Conservation (phyloP, 2,797 vertebrate species). For the Urophycis tenuis region DNA sequence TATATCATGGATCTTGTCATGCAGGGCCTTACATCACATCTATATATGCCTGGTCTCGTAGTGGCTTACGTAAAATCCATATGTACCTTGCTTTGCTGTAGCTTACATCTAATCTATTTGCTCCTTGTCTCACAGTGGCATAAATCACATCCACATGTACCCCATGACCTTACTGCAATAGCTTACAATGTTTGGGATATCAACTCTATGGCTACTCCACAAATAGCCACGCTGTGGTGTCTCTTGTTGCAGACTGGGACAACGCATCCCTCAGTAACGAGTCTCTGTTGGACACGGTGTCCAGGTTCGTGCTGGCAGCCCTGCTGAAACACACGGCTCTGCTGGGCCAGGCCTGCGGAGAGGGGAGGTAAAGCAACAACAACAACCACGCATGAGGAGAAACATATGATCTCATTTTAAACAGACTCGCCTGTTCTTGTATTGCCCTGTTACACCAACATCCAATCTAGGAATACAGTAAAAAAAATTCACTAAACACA, state of each 20-base stretch:
- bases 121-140: background rate
- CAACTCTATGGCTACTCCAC: background rate
- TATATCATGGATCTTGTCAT: background rate
- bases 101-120: background rate
- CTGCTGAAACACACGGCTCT: slow-evolving; percentile 91
- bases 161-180: background rate
- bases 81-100: too few species aligned
- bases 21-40: background rate
- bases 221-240: background rate
- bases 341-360: slow-evolving; percentile 83
- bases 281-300: slow-evolving; percentile 88
- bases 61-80: background rate
- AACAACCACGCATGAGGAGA: background rate
- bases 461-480: too few species aligned
- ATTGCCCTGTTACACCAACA: too few species aligned
- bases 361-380: slow-evolving; percentile 76
- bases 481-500: too few species aligned
- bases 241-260: slow-evolving; percentile 85
- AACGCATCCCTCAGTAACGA: slow-evolving; percentile 89
- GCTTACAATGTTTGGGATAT: background rate
- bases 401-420: background rate
- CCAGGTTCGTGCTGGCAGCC: slow-evolving; percentile 89
- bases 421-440: background rate
- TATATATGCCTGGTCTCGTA: background rate
- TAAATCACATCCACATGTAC: background rate